Conservation (phyloP, 1,140 invertebrate genomes). For the Antheraea pernyi region DNA sequence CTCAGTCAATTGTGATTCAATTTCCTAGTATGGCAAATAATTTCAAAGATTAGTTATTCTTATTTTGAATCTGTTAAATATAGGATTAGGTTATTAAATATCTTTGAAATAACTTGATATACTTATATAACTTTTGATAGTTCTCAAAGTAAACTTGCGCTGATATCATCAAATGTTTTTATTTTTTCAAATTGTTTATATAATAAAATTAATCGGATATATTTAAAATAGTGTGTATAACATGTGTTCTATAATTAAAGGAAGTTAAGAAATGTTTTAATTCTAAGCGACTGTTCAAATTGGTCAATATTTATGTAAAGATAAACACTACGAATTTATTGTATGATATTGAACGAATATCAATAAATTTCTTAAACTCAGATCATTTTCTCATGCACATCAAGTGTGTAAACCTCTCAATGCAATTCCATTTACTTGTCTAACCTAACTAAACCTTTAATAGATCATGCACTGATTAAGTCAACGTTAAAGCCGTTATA, state of each 20-base stretch:
- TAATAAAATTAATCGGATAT: neutral
- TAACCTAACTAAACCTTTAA: too few species aligned
- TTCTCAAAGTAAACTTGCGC: too few species aligned
- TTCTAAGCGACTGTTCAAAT: too few species aligned
- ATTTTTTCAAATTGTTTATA: neutral
- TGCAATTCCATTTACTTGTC: too few species aligned
- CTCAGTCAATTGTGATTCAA: neutral
- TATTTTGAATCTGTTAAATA: neutral
- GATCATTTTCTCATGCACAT: too few species aligned
- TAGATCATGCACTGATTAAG: neutral
- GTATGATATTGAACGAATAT: too few species aligned
- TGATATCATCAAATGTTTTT: neutral
- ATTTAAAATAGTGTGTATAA: neutral
- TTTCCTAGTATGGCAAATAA: neutral
- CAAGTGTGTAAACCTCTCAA: too few species aligned
- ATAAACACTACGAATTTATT: too few species aligned
- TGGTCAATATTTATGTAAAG: too few species aligned
- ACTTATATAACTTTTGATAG: too few species aligned
- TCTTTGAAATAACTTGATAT: neutral
- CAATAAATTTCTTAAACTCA: too few species aligned
- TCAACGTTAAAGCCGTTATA: neutral
- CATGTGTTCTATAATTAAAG: too few species aligned
- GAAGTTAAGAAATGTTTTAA: neutral
- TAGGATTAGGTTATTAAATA: neutral
- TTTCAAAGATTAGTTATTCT: neutral